Evolutionary conservation across 2,888 invertebrate genomes (phyloP).

Genomic region (Octonoba sinensis): DNA sequence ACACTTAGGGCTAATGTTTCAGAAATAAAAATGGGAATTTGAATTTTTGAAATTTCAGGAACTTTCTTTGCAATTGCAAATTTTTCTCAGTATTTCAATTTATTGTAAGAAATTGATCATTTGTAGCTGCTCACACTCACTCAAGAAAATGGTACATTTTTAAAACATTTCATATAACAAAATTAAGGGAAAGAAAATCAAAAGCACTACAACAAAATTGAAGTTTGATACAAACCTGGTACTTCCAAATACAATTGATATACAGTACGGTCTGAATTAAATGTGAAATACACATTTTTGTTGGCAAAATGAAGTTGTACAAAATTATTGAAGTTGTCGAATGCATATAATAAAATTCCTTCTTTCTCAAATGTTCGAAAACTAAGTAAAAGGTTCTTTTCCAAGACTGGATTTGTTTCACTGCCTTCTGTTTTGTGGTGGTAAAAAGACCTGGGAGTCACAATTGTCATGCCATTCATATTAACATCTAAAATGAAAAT

Average conservation of each 20-base stretch:
- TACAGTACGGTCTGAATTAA: constrained; percentile 76
- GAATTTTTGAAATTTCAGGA: too few species aligned
- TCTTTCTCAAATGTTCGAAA: constrained; percentile 87
- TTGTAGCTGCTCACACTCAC: too few species aligned
- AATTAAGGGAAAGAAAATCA: too few species aligned
- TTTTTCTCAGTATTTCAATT: too few species aligned
- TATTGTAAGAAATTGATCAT: too few species aligned
- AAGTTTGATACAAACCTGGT: constrained; percentile 72
- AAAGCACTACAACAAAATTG: too few species aligned
- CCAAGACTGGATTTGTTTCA: constrained; percentile 80
- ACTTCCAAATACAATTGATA: constrained; percentile 83
- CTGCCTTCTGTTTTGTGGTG: constrained; percentile 77
- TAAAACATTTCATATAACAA: too few species aligned
- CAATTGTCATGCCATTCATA: constrained; percentile 88
- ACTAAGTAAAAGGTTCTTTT: constrained; percentile 87
- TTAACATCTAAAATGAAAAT: constrained; percentile 81
- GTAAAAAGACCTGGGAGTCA: constrained; percentile 83
- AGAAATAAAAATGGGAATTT: too few species aligned
- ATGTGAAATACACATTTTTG: constrained; percentile 84
- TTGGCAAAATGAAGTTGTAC: constrained; percentile 87
- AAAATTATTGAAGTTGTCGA: constrained; percentile 93
- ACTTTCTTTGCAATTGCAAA: too few species aligned
- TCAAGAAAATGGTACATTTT: too few species aligned
- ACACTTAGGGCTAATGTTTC: too few species aligned
- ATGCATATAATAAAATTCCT: constrained; percentile 85